Percentiles rank a stretch among this genome's conserved stretches.
Conservation (phyloP, 1,140 invertebrate genomes). For the Himalopsyche phryganea region DNA sequence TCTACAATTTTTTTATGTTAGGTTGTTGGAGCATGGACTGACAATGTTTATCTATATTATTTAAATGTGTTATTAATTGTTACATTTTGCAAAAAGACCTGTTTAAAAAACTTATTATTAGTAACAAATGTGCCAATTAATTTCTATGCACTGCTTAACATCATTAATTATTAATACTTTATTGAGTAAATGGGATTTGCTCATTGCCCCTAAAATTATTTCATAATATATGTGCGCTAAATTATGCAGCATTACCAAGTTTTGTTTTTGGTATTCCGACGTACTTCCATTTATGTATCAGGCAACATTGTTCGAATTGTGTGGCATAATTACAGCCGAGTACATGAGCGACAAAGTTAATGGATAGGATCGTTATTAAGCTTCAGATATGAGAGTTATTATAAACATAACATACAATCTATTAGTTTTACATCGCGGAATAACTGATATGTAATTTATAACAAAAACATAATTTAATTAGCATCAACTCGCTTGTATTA, state of each 20-base stretch:
- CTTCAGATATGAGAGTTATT: constrained; percentile 6
- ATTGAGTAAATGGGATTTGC: too few relatives aligned
- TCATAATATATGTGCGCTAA: too few relatives aligned
- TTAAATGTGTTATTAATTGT: too few relatives aligned
- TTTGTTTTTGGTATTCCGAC: constrained; percentile 10
- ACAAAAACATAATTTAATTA: neutral
- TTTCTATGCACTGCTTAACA: too few relatives aligned
- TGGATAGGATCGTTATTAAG: constrained; percentile 25
- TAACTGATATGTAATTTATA: neutral
- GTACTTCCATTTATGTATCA: constrained; percentile 9
- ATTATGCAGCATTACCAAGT: neutral
- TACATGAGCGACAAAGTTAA: constrained; percentile 13
- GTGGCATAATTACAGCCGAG: constrained; percentile 26
- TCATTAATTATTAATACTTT: too few relatives aligned
- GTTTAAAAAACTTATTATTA: too few relatives aligned
- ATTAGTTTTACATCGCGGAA: neutral
- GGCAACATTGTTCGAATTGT: constrained; percentile 32
- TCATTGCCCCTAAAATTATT: too few relatives aligned
- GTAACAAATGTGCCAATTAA: too few relatives aligned
- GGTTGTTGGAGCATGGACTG: too few relatives aligned
- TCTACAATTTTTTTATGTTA: too few relatives aligned
- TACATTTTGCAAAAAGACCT: too few relatives aligned
- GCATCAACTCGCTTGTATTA: neutral
- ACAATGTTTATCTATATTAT: too few relatives aligned
- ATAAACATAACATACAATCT: neutral